Percentiles rank a stretch among this genome's conserved stretches.
These are phyloP conservation scores for Pentalonia nigronervosa DNA, from an alignment of 1,140 invertebrate genomes.

Conservation along the genomic window DNA sequence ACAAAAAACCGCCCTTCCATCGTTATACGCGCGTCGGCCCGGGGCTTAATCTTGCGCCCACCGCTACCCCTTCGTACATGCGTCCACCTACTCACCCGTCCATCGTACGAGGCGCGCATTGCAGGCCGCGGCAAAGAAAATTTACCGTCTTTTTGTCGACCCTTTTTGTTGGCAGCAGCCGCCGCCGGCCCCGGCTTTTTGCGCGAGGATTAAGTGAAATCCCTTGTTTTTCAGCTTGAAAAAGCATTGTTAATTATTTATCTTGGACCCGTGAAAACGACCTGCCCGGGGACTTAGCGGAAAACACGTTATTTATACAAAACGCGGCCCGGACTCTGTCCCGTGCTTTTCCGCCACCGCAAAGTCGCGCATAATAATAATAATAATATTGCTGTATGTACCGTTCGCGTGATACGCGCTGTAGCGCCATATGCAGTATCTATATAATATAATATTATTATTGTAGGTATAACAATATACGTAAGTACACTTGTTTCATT, in stretches of 20 bases:
- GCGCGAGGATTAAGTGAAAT: conserved; percentile 56
- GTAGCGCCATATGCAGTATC: background rate
- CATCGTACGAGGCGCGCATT: background rate
- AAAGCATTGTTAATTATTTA: conserved; percentile 58
- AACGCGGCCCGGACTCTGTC: background rate
- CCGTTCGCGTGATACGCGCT: background rate
- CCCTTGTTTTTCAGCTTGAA: conserved; percentile 57
- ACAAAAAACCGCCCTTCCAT: conserved; percentile 42
- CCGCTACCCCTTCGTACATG: background rate
- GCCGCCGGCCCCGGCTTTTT: conserved; percentile 15
- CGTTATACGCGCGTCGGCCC: conserved; percentile 16
- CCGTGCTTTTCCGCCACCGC: background rate
- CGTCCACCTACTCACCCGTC: background rate
- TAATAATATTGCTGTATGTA: background rate
- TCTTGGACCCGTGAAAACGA: conserved; percentile 52
- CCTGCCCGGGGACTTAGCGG: conserved; percentile 41
- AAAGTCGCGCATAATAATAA: background rate
- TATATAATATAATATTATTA: background rate
- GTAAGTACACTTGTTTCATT: background rate
- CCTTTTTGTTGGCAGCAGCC: conserved; percentile 44
- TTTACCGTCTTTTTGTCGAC: conserved; percentile 55
- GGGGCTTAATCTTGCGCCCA: conserved; percentile 51
- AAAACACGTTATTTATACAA: conserved; percentile 46
- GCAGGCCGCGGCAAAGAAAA: conserved; percentile 30
- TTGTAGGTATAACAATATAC: background rate